Evolutionary conservation across 2,797 vertebrate species (phyloP), one percentile per base, ranked within the genome.

Genomic region (Neoniphon sammara): DNA sequence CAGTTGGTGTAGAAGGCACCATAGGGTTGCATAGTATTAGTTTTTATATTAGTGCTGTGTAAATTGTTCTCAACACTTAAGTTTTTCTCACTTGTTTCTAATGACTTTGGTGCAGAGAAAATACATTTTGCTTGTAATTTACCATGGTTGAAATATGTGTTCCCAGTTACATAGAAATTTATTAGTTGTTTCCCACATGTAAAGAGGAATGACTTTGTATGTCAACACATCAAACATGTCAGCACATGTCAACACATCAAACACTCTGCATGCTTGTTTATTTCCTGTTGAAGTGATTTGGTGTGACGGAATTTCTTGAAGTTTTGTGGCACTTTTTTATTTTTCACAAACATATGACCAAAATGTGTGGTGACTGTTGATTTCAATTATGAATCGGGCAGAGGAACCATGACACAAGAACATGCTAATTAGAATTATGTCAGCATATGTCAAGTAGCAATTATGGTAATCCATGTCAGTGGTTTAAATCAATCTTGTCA

Each of bases 351-450:
- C 21, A 64, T 47, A 62, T 68, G 53, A 27, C 60, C 53, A 58
- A 60, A 46, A 46, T 49, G 39, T 69, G 53, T 7, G 49, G 53
- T n/a, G 42, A 68, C 65, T 81, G 79, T 69, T 77, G 64, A 71
- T 68, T 79, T 83, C 58, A 65, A 64, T 78, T 60, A 76, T 20
- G 31, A 47, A 53, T 36, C 56, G 12, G 27, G 34, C 31, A 44
- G 46, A 59, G 50, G 50, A 57, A 66, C 59, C 36, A 57, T 65
- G 72, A 72, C 72, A 79, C 72, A 50, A 42, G 58, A 75, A 76
- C 76, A 83, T 83, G 76, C 76, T 83, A 75, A 78, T 75, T 73
- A 70, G 49, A 63, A 66, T 75, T 72, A 75, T 83, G 81, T 79
- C 76, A 75, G 59, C 63, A 71, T 75, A 75, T 72, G 71, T 83